A percentile compares a stretch with the other conserved stretches of the same genome.
phyloP scores from a whole-genome alignment of 2,797 vertebrate genomes.

The Apogon talboti region DNA sequence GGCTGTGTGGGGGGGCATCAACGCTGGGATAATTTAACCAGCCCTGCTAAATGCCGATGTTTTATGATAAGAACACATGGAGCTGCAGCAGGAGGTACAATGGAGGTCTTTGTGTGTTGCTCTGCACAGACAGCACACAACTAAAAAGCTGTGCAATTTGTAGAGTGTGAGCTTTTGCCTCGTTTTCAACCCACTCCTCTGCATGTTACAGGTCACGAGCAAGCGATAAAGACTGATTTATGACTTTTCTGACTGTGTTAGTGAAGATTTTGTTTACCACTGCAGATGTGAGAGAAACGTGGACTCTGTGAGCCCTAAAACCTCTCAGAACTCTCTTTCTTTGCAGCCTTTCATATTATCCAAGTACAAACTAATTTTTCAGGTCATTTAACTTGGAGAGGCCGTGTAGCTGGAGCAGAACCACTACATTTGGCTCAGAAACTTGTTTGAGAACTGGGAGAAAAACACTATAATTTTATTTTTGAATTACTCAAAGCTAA shows the following conservation, averaged over 20 bases:
- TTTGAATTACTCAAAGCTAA: slow-evolving; percentile 1
- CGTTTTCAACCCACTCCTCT: slow-evolving; percentile 57
- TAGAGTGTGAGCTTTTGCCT: slow-evolving; percentile 34
- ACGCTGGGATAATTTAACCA: slow-evolving; percentile 70
- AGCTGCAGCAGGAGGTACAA: slow-evolving; percentile 66
- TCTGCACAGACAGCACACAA: slow-evolving; percentile 42
- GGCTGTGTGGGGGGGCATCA: slow-evolving; percentile 64
- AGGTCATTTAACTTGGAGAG: slow-evolving; percentile 44
- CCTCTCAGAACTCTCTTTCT: slow-evolving; percentile 34
- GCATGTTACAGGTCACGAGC: slow-evolving; percentile 14
- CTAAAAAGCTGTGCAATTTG: slow-evolving; percentile 55
- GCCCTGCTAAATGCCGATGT: slow-evolving; percentile 72
- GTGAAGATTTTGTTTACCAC: slow-evolving; percentile 35
- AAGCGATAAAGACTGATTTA: slow-evolving; percentile 28
- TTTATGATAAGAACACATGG: slow-evolving; percentile 71
- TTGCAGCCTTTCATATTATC: slow-evolving; percentile 39
- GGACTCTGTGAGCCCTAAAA: slow-evolving; percentile 11
- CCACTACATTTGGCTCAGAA: slow-evolving; percentile 31
- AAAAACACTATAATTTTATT: slow-evolving; percentile 13
- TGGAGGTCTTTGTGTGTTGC: slow-evolving; percentile 69
- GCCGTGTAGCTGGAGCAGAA: slow-evolving; percentile 20
- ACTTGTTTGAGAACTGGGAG: slow-evolving; percentile 13
- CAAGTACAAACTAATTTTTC: slow-evolving; percentile 49
- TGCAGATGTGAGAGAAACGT: slow-evolving; percentile 23
- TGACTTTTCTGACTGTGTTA: slow-evolving; percentile 1